These are phyloP conservation scores for Phalanger gymnotis DNA, from an alignment of 2,797 vertebrate species.

Conservation along the genomic window DNA sequence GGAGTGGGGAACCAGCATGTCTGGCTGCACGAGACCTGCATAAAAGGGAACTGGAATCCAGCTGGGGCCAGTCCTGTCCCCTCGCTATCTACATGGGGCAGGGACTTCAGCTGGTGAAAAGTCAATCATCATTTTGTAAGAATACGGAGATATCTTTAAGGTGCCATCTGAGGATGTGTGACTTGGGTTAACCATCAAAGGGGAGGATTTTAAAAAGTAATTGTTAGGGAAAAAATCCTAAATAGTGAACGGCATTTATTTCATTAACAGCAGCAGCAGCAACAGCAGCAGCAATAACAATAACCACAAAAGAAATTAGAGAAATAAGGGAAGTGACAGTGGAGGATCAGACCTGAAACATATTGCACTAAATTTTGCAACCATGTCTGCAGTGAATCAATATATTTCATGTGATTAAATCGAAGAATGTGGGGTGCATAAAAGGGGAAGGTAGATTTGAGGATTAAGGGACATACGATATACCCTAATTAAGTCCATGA, in stretches of 20 bases:
- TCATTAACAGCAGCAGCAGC: background rate
- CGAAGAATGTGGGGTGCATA: too few species aligned
- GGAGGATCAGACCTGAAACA: background rate
- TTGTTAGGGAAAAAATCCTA: background rate
- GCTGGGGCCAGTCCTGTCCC: background rate
- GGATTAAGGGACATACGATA: background rate
- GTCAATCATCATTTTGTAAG: background rate
- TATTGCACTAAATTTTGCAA: background rate
- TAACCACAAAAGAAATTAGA: background rate
- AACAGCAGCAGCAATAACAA: background rate
- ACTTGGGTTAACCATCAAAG: background rate
- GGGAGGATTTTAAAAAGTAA: background rate
- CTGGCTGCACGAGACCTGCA: background rate
- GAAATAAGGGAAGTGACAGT: background rate
- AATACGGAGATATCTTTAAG: background rate
- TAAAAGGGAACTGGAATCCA: background rate
- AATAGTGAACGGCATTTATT: background rate
- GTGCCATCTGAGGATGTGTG: background rate
- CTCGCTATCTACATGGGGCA: background rate
- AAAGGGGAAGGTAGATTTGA: too few species aligned
- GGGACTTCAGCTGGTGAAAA: background rate
- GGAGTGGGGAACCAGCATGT: background rate
- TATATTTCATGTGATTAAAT: background rate
- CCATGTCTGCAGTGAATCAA: background rate
- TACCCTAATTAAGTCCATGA: background rate